Evolutionary conservation across 2,113 vertebrate species (phyloP).

Genomic region (Tor tambroides): DNA sequence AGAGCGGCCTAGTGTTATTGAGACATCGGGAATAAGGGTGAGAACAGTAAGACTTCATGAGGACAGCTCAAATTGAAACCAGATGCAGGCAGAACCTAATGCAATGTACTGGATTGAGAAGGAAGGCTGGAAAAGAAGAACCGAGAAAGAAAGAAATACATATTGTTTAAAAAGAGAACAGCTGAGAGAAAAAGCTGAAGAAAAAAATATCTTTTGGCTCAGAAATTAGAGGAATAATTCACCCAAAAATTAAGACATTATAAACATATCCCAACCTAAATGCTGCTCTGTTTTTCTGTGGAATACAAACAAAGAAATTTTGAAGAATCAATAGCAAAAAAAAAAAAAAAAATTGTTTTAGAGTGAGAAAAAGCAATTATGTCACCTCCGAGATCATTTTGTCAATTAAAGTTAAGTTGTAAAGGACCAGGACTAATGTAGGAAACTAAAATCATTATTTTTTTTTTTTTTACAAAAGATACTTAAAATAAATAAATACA

Average conservation of each 20-base stretch:
- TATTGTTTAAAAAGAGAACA: not conserved
- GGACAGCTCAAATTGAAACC: slow-evolving; percentile 70
- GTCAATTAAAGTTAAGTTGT: too few relatives aligned
- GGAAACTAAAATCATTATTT: too few relatives aligned
- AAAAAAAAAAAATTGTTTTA: too few relatives aligned
- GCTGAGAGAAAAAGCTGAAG: not conserved
- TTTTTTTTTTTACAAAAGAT: too few relatives aligned
- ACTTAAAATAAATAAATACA: too few relatives aligned
- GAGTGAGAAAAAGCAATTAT: too few relatives aligned
- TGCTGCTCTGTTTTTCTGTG: not conserved
- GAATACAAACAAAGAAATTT: not conserved
- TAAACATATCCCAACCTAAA: not conserved
- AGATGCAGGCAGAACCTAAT: slow-evolving; percentile 68
- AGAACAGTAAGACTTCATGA: slow-evolving; percentile 25
- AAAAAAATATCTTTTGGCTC: not conserved
- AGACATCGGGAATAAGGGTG: not conserved
- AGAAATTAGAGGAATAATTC: not conserved
- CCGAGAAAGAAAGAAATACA: not conserved
- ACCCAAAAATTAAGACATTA: not conserved
- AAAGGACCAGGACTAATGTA: too few relatives aligned
- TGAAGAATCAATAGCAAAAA: too few relatives aligned
- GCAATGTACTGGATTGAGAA: slow-evolving; percentile 13
- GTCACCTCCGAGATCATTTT: too few relatives aligned
- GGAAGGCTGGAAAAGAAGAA: not conserved
- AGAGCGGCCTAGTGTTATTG: slow-evolving; percentile 43